Evolutionary conservation across 2,113 vertebrate genomes (phyloP), one percentile per base, ranked within the genome.

Genomic region (Lonchura striata): DNA sequence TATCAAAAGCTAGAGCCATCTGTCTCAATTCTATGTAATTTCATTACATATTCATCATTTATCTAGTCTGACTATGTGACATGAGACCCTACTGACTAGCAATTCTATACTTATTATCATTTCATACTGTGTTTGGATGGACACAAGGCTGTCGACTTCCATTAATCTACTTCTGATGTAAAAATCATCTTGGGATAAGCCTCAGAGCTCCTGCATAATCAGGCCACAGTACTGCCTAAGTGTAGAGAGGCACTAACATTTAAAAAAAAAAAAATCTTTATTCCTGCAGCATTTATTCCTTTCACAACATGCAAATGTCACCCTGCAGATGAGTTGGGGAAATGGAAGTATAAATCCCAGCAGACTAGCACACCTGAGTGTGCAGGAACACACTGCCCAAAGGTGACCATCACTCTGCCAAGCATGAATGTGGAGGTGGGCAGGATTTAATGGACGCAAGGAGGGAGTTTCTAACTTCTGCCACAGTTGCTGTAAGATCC

Each of bases 1-100:
- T 97, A 98, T 98, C 97, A 97, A 98, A 97, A 98, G 91, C 97
- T 96, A 75, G 94, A 96, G 71, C 96, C 97, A 98, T 98, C 97
- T 98, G 97, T 98, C 96, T 97, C 96, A 96, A 96, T 98, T 97
- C 95, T 96, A 82, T 85, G 97, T 97, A 97, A 98, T 98, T 97
- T 95, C 76, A 97, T 98, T 98, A 97, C 82, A 91, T 95, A 97
- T 97, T 98, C 97, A 97, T 97, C 95, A 97, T 96, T 96, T 97
- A 97, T 96, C 97, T 96, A 96, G 90, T 85, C 68, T 94, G 86
- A 91, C 93, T 71, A 81, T 97, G 96, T 96, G 97, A 97, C 96
- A 97, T 79, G 96, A 97, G 96, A 91, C 84, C 94, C 75, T 91
- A 92, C 94, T 28, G 53, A 96, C 4, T 52, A 97, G 94, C 82